A percentile compares a stretch with the other conserved stretches of the same genome.
phyloP scores from a whole-genome alignment of 2,888 invertebrate species.

The Mantis religiosa region DNA sequence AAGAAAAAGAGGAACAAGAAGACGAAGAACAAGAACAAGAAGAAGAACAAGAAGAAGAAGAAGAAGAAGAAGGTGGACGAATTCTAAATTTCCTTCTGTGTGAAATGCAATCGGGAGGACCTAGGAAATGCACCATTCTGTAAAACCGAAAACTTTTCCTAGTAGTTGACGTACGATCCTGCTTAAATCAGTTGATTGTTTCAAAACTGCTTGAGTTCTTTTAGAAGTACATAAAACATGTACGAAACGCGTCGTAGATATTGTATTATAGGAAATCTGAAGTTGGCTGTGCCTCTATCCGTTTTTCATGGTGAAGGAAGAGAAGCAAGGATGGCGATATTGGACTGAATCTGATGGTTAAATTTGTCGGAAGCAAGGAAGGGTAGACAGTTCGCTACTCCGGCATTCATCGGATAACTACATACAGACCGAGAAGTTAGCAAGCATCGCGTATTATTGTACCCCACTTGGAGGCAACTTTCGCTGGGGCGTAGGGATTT shows the following conservation, averaged over 20 bases:
- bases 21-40: too few species aligned
- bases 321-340: not conserved
- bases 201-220: too few species aligned
- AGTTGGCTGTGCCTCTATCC: not conserved
- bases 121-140: not conserved
- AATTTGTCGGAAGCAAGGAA: constrained; percentile 27
- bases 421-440: not conserved
- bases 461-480: constrained; percentile 6
- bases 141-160: too few species aligned
- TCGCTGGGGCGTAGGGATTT: not conserved
- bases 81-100: not conserved
- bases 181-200: too few species aligned
- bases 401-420: not conserved
- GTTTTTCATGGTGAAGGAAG: not conserved
- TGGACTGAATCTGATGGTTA: constrained; percentile 24
- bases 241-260: not conserved
- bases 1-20: too few species aligned
- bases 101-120: too few species aligned
- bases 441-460: not conserved
- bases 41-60: not conserved
- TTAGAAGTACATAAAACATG: not conserved
- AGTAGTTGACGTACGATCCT: too few species aligned
- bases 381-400: not conserved
- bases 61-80: not conserved
- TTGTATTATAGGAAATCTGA: not conserved